Evolutionary conservation across 2,797 vertebrate species (phyloP), one percentile per base, ranked within the genome.

Genomic region (Sebastes matsubarae): DNA sequence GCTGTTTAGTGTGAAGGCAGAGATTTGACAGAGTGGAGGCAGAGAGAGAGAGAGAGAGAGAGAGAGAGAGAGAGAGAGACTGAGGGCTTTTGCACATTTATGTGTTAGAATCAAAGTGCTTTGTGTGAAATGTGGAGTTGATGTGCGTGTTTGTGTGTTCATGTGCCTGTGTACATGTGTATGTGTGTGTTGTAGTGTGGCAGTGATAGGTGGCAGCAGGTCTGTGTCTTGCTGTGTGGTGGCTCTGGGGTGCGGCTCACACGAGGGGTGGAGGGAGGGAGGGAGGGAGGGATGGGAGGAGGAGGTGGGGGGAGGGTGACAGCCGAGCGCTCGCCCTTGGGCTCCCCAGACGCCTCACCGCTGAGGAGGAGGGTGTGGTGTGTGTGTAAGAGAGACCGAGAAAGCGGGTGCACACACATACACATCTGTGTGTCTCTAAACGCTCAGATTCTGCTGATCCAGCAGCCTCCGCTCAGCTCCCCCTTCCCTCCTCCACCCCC

Each of bases 381-480:
- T 54, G 83, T 69, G 81, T 78, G 79, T 64, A 52, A 72, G 72
- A 82, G 84, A 90, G 83, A 79, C 66, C 11, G 72, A 80, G 80
- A 73, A 80, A 81, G 82, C 29, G 55, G 69, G 87, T 76, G 85
- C 85, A 82, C 82, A 85, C 87, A 67, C 87, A 77, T 65, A 85
- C 82, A 88, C 81, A 77, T 80, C 73, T 87, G 87, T 86, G 86
- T 92, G 91, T 92, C 89, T 94, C 89, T 94, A 93, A 95, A 93
- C 73, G 91, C 93, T 95, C 91, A 72, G 90, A 94, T 95, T 96
- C 87, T 96, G 96, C 96, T 96, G 96, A 96, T 93, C 81, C 95
- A 96, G 96, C 96, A 96, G 90, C 92, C 88, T 89, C 78, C 32
- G 29, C 86, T 88, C 83, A 58, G 73, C 87, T 76, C 80, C 71